Evolutionary conservation across 2,888 invertebrate species (phyloP), one percentile per base, ranked within the genome.

Genomic region (Chloroclysta siterata): DNA sequence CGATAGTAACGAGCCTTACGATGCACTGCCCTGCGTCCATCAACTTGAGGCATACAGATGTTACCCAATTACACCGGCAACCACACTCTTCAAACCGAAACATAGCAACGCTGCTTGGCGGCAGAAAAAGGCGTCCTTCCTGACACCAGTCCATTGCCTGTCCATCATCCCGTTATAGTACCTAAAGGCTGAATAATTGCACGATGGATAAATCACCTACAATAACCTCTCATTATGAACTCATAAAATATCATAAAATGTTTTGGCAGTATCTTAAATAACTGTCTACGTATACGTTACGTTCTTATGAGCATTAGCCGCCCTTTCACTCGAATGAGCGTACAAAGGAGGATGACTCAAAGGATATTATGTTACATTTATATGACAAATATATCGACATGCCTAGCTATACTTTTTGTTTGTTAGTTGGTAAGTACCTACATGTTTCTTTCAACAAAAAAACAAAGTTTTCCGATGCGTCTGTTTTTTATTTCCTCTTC

Each of bases 291-390:
- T 47, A 51, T 54, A 54, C 41, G 54, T 57, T 60, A 57, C 28
- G 44, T 54, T 55, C 29, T 44, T 48, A 50, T 51, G 22, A 57
- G 46, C 44, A 58, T 55, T 54, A 65, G 53, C 57, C 44, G 51
- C 53, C 44, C 61, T 58, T 59, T 41, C 65, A 28, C 61, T 28
- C 42, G 48, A 61, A 55, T 53, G 61, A 48, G 22, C 55, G 22
- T 41, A 55, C 58, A 61, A 65, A 65, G 61, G 54, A 65, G 53
- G 44, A 42, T 39, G 46, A 57, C 48, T 65, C 60, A 62, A 61
- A 58, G 61, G 62, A 65, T 55, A 60, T 58, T 54, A 60, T 59
- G 50, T 14, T 47, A 61, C 61, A 51, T 61, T 61, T 61, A 51
- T 61, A 36, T 33, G 61, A 61, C 55, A 51, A 29, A 51, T 7